Evolutionary conservation across 2,888 invertebrate species (phyloP), one percentile per base, ranked within the genome.

Genomic region (Agrochola macilenta): DNA sequence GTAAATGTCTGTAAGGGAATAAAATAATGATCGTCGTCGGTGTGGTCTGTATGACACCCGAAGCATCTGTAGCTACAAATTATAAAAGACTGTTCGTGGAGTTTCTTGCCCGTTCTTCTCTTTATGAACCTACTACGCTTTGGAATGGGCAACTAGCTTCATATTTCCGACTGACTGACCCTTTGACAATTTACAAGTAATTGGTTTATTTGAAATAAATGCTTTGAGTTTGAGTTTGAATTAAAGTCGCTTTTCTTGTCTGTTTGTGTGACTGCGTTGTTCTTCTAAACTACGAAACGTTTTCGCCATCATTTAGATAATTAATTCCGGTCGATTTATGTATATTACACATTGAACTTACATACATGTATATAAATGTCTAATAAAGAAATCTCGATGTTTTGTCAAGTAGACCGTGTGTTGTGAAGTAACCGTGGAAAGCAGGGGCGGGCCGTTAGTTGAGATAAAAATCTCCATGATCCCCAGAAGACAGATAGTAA

Each of bases 1-100:
- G 85, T 75, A 81, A 85, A 85, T 79, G 46, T 58, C 30, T 54
- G 3, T n/a, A 23, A 54, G 60, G 23, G 26, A 60, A 61, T 52
- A 69, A 72, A 57, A 57, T 57, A 26, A 30, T 57, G 12, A 61
- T 57, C 9, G 9, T 61, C 2, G 14, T 61, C 7, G 8, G 2
- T 78, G n/a, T 69, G 30, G 52, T n/a, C 23, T 68, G 49, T 52
- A 9, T 52, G 5, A 23, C 23, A 68, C 5, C 23, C 12, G 14
- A 52, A 49, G 23, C 30, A 23, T 26, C 58, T 26, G 7, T 30
- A 17, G 4, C 0, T 46, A 46, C 11, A 3, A 11, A 11, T 23
- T 54, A n/a, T n/a, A 57, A 57, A 57, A n/a, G 57, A n/a, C 5
- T 57, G n/a, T n/a, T 12, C 12, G 57, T 57, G n/a, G n/a, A 57